phyloP scores from a whole-genome alignment of 2,113 vertebrate genomes.

The Percopsis transmontana region DNA sequence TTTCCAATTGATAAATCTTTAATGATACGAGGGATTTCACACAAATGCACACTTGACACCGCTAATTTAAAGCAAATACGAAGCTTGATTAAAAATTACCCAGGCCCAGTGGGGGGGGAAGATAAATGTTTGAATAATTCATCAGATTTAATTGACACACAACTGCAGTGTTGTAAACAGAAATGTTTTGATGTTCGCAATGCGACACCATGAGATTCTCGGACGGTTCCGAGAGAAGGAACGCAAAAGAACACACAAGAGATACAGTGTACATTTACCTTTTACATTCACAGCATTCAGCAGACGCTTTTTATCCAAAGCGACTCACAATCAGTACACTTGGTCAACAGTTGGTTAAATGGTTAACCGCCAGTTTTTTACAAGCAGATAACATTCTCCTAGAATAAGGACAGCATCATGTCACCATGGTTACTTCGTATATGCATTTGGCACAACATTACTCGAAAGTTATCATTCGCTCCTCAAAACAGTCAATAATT shows the following conservation, averaged over 20 bases:
- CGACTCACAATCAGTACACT: no score
- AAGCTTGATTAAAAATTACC: slow-evolving; percentile 96
- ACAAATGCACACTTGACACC: slow-evolving; percentile 92
- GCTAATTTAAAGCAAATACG: slow-evolving; percentile 99
- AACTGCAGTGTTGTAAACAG: slow-evolving; percentile 87
- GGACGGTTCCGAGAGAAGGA: slow-evolving; percentile 73
- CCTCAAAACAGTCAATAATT: no score
- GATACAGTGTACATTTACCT: background rate
- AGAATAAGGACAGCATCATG: no score
- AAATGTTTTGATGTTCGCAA: slow-evolving; percentile 90
- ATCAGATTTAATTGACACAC: slow-evolving; percentile 89
- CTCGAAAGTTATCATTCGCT: no score
- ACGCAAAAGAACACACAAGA: slow-evolving; percentile 19
- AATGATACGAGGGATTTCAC: slow-evolving; percentile 96
- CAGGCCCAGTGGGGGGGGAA: slow-evolving; percentile 75
- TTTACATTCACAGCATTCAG: no score
- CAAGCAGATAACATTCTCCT: no score
- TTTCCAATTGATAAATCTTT: slow-evolving; percentile 97
- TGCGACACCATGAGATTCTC: slow-evolving; percentile 76
- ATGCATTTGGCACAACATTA: no score
- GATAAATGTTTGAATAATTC: slow-evolving; percentile 94
- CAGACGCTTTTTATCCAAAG: no score
- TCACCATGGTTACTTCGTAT: no score
- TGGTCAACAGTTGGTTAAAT: no score
- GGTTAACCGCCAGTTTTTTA: no score